Evolutionary conservation across 1,140 invertebrate genomes (phyloP), one percentile per base, ranked within the genome.

Genomic region (Ladona fulva): DNA sequence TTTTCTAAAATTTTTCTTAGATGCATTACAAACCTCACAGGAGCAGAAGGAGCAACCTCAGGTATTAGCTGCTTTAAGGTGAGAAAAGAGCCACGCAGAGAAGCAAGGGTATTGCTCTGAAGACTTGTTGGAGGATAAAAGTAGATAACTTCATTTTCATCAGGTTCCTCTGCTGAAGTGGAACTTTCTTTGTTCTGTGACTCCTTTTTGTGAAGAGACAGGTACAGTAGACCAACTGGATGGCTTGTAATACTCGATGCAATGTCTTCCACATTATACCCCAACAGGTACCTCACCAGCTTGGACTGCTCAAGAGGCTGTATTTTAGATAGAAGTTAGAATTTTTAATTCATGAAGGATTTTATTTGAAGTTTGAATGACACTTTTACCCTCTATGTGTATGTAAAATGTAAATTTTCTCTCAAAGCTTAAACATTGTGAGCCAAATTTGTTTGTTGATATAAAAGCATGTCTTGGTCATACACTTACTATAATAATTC

Each of bases 61-160:
- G 89, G 87, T 29, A 91, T 83, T 81, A 92, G 86, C 82, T 92
- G 90, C 83, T 90, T 89, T 16, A 92, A 83, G 6, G 91, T 92
- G 25, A 92, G 86, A 84, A 90, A 92, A 59, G 90, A 88, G 44
- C 91, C 91, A 82, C 89, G 87, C 11, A 87, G 87, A 29, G 85
- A 85, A 77, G 87, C 89, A n/a, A 92, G 82, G 79, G 85, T 83
- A 79, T 88, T 89, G 82, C 89, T 89, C 81, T 85, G 87, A 74
- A 88, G 87, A 0, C 89, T 89, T 8, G 29, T 37, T 80, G 86
- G 86, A 5, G 91, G 91, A 84, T 89, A 92, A 76, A 88, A 89
- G 82, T 92, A 93, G 6, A 91, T 78, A 5, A 92, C 86, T 76
- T 89, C 89, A 82, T 91, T 89, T 78, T 89, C 86, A 82, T 91